Percentiles rank a stretch among this genome's conserved stretches.
Conservation (phyloP, 2,113 vertebrate genomes). For the Ctenomys sociabilis region DNA sequence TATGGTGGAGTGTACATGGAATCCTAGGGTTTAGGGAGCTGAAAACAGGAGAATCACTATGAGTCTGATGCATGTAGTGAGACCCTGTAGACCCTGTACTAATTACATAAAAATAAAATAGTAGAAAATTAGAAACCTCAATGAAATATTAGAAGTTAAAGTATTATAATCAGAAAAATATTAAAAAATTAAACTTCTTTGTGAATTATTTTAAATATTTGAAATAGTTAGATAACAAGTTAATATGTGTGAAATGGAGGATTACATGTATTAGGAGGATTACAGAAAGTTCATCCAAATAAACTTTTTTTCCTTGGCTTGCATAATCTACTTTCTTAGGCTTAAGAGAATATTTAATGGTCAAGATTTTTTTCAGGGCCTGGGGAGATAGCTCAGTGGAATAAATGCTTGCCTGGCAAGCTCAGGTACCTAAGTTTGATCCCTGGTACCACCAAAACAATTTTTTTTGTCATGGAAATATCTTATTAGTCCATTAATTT, state of each 20-base stretch:
- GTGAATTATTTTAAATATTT: conserved; percentile 18
- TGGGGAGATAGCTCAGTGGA: no score
- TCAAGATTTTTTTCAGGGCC: no score
- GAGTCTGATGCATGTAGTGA: no score
- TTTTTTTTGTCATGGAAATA: no score
- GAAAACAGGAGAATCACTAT: no score
- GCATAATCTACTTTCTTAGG: background rate
- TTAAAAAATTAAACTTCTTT: background rate
- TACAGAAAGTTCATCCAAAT: background rate
- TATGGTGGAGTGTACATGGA: no score
- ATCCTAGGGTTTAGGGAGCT: no score
- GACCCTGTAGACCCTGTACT: no score
- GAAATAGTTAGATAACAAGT: background rate
- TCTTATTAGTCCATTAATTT: no score
- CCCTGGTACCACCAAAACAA: no score
- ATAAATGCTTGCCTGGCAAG: no score
- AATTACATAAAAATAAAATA: background rate
- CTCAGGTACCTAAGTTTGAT: no score
- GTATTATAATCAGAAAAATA: background rate
- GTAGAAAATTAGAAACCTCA: background rate
- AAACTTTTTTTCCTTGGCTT: background rate
- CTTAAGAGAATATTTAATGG: conserved; percentile 5
- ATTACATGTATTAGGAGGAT: background rate
- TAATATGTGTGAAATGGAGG: background rate
- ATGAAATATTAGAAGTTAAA: background rate